phyloP scores from a whole-genome alignment of 2,888 invertebrate genomes.

The Ochropleura plecta region DNA sequence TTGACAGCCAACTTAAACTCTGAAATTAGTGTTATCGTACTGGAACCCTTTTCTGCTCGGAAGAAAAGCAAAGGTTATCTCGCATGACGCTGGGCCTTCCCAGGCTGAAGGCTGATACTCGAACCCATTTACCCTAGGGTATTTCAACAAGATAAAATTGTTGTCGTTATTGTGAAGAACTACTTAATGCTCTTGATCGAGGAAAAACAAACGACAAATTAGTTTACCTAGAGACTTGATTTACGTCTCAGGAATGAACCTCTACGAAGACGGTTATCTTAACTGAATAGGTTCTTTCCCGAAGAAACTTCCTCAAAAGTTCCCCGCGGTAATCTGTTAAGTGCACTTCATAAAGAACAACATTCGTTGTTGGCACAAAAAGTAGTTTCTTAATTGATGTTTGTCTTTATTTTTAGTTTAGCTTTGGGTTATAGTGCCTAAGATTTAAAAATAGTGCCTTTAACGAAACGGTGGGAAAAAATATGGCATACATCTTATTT shows the following conservation, averaged over 20 bases:
- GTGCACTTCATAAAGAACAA: neutral
- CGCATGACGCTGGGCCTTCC: neutral
- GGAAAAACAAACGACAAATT: slow-evolving; percentile 19
- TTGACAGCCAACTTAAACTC: neutral
- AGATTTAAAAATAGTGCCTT: neutral
- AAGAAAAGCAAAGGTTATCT: neutral
- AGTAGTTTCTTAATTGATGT: neutral
- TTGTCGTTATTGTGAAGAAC: neutral
- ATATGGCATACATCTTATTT: neutral
- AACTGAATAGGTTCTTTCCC: neutral
- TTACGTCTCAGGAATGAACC: slow-evolving; percentile 22
- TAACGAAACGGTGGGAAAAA: neutral
- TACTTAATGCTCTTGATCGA: slow-evolving; percentile 2
- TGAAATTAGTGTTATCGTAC: neutral
- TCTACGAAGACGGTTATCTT: slow-evolving; percentile 3
- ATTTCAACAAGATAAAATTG: neutral
- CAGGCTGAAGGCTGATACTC: neutral
- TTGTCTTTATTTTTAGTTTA: neutral
- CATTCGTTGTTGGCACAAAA: neutral
- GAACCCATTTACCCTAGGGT: neutral
- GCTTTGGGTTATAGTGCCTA: neutral
- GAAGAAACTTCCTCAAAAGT: neutral
- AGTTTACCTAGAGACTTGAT: slow-evolving; percentile 7
- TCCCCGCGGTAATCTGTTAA: neutral
- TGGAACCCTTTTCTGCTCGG: neutral